Conservation (phyloP, 2,797 vertebrate species). For the Pelobates cultripes region DNA sequence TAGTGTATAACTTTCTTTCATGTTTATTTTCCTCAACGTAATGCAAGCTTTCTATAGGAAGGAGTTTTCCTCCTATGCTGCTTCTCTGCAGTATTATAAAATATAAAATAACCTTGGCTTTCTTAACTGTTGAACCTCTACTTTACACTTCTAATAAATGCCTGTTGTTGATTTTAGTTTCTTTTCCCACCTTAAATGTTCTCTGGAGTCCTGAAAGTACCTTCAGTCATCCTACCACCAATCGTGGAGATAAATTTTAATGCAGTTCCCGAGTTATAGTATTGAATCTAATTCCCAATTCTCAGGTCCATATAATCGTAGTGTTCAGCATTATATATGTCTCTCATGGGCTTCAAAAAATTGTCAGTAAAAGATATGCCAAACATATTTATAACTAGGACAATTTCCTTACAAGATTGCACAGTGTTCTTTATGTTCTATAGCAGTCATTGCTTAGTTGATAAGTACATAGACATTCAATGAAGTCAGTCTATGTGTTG, state of each 20-base stretch:
- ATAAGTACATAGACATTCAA: conserved; percentile 26
- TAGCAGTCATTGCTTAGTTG: neutral
- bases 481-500: neutral
- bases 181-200: conserved; percentile 47
- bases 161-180: conserved; percentile 52
- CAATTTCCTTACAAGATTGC: conserved; percentile 42
- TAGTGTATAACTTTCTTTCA: too few species aligned
- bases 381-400: conserved; percentile 40
- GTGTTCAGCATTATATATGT: conserved; percentile 39
- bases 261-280: conserved; percentile 46
- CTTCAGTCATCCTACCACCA: conserved; percentile 45
- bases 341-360: conserved; percentile 39
- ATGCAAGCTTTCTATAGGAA: too few species aligned
- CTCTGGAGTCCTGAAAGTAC: conserved; percentile 46
- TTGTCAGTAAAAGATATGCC: conserved; percentile 46
- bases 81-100: conserved; percentile 14
- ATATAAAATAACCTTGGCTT: conserved; percentile 44
- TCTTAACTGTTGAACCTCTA: conserved; percentile 20
- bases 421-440: conserved; percentile 39
- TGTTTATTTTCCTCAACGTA: too few species aligned
- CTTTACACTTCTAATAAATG: conserved; percentile 52
- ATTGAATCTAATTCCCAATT: conserved; percentile 44
- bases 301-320: conserved; percentile 46
- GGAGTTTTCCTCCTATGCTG: neutral
- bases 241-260: conserved; percentile 52